A percentile compares a stretch with the other conserved stretches of the same genome.
Conservation (phyloP, 2,113 vertebrate genomes). For the Eretmochelys imbricata region DNA sequence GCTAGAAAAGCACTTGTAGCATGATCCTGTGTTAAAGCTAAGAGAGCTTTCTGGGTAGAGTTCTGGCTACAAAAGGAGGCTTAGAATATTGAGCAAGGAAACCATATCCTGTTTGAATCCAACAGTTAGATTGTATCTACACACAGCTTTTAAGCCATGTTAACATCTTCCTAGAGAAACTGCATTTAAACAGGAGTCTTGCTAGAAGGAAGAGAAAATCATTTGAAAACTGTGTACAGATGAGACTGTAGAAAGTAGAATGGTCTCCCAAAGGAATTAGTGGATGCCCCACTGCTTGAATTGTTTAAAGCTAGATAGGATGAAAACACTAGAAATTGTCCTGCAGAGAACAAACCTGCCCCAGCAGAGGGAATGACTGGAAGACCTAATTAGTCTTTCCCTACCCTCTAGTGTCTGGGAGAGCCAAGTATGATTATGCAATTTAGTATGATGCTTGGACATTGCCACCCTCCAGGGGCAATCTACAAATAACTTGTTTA, state of each 20-base stretch:
- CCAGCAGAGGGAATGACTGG: not conserved
- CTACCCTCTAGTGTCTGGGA: slow-evolving; percentile 9
- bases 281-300: not conserved
- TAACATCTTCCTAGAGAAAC: not conserved
- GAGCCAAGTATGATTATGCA: not conserved
- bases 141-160: not conserved
- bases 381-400: slow-evolving; percentile 26
- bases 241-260: not conserved
- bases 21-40: slow-evolving; percentile 18
- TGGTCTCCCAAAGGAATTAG: not conserved
- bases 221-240: not conserved
- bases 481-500: slow-evolving; percentile 29
- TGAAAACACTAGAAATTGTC: not conserved
- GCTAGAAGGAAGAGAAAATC: not conserved
- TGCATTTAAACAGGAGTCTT: not conserved
- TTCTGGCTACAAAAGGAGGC: not conserved
- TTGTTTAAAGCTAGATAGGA: slow-evolving; percentile 1
- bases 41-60: not conserved
- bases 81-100: not conserved
- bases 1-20: not conserved
- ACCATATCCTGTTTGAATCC: not conserved
- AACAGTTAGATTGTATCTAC: not conserved
- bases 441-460: slow-evolving; percentile 8
- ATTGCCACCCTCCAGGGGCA: slow-evolving; percentile 24
- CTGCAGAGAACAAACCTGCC: not conserved